Evolutionary conservation across 2,888 invertebrate genomes (phyloP).

Genomic region (Lottia scabra): DNA sequence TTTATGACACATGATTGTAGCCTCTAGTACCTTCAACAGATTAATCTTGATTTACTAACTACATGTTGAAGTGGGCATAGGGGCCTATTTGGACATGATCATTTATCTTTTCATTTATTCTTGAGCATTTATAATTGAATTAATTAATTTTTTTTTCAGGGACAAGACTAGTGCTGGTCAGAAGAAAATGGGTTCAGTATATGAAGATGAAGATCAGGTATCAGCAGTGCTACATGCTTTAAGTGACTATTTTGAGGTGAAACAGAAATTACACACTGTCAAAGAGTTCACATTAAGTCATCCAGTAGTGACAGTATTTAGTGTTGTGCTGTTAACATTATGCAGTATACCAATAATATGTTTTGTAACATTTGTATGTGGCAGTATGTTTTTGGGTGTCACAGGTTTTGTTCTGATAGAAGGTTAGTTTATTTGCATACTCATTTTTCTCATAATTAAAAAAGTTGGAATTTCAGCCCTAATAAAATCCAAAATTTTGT

Average conservation of each 20-base stretch:
- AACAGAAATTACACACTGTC: conserved; percentile 32
- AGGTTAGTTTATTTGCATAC: conserved; percentile 35
- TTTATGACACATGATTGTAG: no score
- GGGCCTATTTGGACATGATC: no score
- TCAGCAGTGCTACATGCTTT: conserved; percentile 25
- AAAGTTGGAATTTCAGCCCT: no score
- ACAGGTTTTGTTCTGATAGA: conserved; percentile 53
- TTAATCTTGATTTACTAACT: no score
- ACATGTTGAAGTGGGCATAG: no score
- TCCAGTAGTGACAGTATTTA: conserved; percentile 46
- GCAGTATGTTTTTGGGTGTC: conserved; percentile 43
- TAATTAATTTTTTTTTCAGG: no score
- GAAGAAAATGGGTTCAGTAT: conserved; percentile 4
- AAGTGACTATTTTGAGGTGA: conserved; percentile 40
- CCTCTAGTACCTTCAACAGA: no score
- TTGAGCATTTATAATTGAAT: no score
- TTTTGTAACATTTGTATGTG: conserved; percentile 46
- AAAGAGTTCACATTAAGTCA: conserved; percentile 44
- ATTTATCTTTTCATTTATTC: no score
- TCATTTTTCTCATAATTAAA: no score
- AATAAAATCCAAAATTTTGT: no score
- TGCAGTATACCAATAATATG: conserved; percentile 50
- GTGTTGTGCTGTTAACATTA: conserved; percentile 45
- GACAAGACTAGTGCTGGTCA: no score
- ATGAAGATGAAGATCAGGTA: conserved; percentile 13